Conservation (phyloP, 2,113 vertebrate species). For the Crotalus viridis region DNA sequence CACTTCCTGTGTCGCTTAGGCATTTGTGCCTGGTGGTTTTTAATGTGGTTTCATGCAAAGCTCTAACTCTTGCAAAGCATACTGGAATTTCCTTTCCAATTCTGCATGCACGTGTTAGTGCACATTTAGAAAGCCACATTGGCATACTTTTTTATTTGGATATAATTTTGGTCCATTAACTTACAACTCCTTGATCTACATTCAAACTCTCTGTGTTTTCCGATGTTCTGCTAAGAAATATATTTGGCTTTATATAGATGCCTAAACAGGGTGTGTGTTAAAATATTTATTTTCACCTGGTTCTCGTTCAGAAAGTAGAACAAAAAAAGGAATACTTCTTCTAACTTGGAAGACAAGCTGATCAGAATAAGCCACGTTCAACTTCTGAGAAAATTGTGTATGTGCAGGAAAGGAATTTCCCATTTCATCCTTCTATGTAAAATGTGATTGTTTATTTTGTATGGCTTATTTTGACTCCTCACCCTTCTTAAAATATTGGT, state of each 20-base stretch:
- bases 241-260: slow-evolving; percentile 1
- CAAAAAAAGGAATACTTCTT: background rate
- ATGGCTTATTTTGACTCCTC: background rate
- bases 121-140: background rate
- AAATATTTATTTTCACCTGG: slow-evolving; percentile 12
- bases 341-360: background rate
- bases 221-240: slow-evolving; percentile 23
- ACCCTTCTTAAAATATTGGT: background rate
- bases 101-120: background rate
- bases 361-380: background rate
- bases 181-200: slow-evolving; percentile 30
- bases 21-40: slow-evolving; percentile 7
- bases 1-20: slow-evolving; percentile 5
- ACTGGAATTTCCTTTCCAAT: slow-evolving; percentile 32
- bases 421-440: background rate
- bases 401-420: background rate
- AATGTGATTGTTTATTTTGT: background rate
- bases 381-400: background rate
- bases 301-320: background rate
- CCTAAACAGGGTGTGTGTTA: background rate
- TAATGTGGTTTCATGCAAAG: fast-evolving
- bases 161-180: slow-evolving; percentile 18
- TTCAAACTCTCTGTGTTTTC: slow-evolving; percentile 14
- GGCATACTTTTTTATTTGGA: slow-evolving; percentile 16
- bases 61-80: background rate